phyloP scores from a whole-genome alignment of 2,113 vertebrate species.

The Pseudorasbora parva region DNA sequence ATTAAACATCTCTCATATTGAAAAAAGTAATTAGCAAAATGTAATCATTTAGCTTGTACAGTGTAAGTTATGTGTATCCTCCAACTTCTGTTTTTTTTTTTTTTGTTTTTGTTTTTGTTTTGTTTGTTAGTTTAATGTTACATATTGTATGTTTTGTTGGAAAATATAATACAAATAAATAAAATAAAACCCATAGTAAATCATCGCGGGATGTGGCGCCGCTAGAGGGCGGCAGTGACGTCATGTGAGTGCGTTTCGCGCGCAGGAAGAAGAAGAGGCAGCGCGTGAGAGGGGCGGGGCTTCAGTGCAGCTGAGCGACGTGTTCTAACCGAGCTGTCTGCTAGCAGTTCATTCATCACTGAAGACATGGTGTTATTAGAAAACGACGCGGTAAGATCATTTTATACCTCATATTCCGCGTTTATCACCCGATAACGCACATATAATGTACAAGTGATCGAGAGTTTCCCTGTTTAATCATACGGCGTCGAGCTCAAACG shows the following conservation, averaged over 20 bases:
- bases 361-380: slow-evolving; percentile 78
- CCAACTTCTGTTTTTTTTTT: too few species aligned
- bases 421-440: not conserved
- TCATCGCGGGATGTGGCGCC: not conserved
- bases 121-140: too few species aligned
- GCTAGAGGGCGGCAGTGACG: slow-evolving; percentile 12
- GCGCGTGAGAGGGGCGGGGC: slow-evolving; percentile 44
- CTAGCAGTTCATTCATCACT: slow-evolving; percentile 10
- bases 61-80: too few species aligned
- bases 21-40: too few species aligned
- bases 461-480: not conserved
- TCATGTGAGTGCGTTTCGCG: not conserved
- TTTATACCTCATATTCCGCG: not conserved
- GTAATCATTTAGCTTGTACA: too few species aligned
- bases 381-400: slow-evolving; percentile 77
- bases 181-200: too few species aligned
- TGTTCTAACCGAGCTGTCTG: slow-evolving; percentile 66
- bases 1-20: too few species aligned
- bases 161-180: too few species aligned
- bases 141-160: too few species aligned
- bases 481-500: not conserved
- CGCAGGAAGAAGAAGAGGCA: not conserved
- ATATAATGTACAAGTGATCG: too few species aligned
- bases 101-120: too few species aligned
- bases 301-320: slow-evolving; percentile 64